Conservation (phyloP, 1,140 invertebrate species). For the Conopomorpha cramerella region DNA sequence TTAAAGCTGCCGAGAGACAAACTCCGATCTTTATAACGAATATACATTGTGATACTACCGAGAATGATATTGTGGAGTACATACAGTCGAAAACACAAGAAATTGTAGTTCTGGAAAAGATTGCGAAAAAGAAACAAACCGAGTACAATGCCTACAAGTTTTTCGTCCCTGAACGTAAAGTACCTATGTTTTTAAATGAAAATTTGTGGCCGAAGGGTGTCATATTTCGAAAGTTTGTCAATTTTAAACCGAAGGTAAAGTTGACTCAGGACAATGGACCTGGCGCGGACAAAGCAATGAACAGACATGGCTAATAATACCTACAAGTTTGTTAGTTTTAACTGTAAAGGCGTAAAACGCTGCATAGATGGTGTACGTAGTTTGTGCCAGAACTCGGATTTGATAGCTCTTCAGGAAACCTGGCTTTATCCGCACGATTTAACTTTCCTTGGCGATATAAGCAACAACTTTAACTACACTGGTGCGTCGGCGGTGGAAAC, state of each 20-base stretch:
- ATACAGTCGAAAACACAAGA: background rate
- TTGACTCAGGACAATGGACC: background rate
- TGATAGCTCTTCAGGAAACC: background rate
- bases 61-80: background rate
- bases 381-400: background rate
- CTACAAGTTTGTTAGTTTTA: background rate
- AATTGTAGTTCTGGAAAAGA: background rate
- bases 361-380: background rate
- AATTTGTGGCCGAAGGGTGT: background rate
- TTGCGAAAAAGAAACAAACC: background rate
- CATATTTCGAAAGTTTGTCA: background rate
- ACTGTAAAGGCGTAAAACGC: background rate
- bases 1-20: background rate
- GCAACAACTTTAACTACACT: background rate
- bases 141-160: background rate
- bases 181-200: background rate
- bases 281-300: background rate
- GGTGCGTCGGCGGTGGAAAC: background rate
- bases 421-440: background rate
- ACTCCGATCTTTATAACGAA: background rate
- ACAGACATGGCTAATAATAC: background rate
- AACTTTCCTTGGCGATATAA: background rate
- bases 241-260: background rate
- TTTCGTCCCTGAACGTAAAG: background rate
- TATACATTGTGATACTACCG: background rate